Evolutionary conservation across 2,888 invertebrate species (phyloP), one percentile per base, ranked within the genome.

Genomic region (Pristionchus maxplancki): DNA sequence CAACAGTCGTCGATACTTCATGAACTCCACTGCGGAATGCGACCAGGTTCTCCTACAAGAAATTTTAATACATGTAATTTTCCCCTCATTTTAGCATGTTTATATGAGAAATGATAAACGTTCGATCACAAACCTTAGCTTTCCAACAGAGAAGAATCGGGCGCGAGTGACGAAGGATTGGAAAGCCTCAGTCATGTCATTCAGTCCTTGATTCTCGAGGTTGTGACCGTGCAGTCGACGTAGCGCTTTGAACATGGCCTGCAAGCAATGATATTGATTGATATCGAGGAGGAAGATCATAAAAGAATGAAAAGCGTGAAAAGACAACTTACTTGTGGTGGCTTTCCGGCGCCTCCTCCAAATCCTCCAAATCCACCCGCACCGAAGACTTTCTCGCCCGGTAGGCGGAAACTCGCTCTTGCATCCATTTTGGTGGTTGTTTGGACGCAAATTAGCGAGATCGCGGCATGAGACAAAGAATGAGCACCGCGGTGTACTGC

Each of bases 1-100:
- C 44, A 95, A 89, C 17, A 95, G 91, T 9, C 94, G 91, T 13
- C 95, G 92, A 86, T 95, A 95, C 88, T 95, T 95, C 92, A 95
- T 94, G 89, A 95, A 95, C 84, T 95, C 95, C 2, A 94, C 94
- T 6, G 95, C 95, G 1, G 94, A 94, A 86, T 95, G 94, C 0
- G 94, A 94, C 94, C 94, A 95, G 9, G 95, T 95, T 87, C 95
- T 86, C 58, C 94, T 94, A 87, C 71, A 93, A 84, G 5, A 40
- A 40, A 13, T n/a, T n/a, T n/a, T n/a, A n/a, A n/a, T n/a, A n/a
- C n/a, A n/a, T n/a, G n/a, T n/a, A n/a, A n/a, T n/a, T n/a, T n/a
- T n/a, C n/a, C n/a, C n/a, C n/a, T n/a, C n/a, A n/a, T n/a, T n/a
- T n/a, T n/a, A n/a, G n/a, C n/a, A n/a, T n/a, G n/a, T n/a, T n/a